Evolutionary conservation across 2,113 vertebrate genomes (phyloP).

Genomic region (Callaeas wilsoni): DNA sequence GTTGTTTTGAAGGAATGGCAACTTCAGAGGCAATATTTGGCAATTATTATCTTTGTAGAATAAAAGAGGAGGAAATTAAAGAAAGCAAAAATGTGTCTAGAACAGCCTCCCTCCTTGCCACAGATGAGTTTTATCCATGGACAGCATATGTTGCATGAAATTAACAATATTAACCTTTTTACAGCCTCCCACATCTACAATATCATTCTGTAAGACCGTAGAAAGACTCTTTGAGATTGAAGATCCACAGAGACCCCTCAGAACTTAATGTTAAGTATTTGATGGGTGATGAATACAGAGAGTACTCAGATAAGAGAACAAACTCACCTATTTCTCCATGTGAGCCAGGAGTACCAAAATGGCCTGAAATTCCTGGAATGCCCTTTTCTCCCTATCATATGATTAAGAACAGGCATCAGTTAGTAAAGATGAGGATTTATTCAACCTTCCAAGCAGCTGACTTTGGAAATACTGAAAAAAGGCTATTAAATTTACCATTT

Average conservation of each 20-base stretch:
- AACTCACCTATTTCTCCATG: constrained; percentile 81
- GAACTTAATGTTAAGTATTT: neutral
- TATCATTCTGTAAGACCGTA: neutral
- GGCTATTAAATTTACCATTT: neutral
- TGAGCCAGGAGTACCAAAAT: constrained; percentile 75
- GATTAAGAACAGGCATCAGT: neutral
- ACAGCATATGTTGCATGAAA: neutral
- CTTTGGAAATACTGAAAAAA: neutral
- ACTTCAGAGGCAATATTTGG: neutral
- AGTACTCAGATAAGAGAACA: neutral
- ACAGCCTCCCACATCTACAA: neutral
- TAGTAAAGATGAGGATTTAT: neutral
- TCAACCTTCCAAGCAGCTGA: neutral
- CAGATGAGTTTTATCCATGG: neutral
- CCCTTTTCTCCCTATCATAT: constrained; percentile 83
- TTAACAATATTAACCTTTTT: neutral
- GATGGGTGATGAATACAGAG: neutral
- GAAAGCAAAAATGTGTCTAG: neutral
- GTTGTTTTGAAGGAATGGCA: neutral
- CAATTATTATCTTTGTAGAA: neutral
- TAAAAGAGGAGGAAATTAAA: neutral
- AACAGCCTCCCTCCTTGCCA: neutral
- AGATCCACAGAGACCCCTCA: neutral
- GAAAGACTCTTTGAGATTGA: neutral
- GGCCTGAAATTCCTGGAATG: constrained; percentile 76